Evolutionary conservation across 2,797 vertebrate species (phyloP), one percentile per base, ranked within the genome.

Genomic region (Lutjanus campechanus): DNA sequence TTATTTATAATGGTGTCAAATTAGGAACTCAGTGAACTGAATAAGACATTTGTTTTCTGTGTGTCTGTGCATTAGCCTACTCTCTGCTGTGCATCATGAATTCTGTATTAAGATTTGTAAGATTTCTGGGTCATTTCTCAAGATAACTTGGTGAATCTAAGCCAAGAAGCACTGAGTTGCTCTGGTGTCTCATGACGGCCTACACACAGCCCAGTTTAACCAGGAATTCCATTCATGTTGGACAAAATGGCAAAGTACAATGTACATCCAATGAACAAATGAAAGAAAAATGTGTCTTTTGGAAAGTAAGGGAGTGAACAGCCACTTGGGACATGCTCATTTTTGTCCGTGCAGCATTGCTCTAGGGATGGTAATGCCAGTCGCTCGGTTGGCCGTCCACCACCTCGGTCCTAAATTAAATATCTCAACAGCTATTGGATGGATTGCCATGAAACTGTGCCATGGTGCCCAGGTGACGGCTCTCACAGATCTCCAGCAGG

Each of bases 1-100:
- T 63, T 68, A 82, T 76, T 75, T 71, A 76, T 51, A 79, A 51
- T 41, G 7, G 12, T 73, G 16, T 60, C 9, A 40, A 5, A 73
- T 62, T 20, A 19, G 13, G 49, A 64, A 50, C 40, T 55, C 15
- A 41, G 61, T 50, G 47, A 64, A 41, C 22, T 66, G 49, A 65
- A 47, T 41, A 56, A 53, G 47, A n/a, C 41, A n/a, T 63, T 53
- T 60, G 17, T 70, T 51, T 51, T 76, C 9, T 56, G 63, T 65
- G 0, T 58, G 11, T 40, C 15, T 50, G 51, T 44, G 1, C 62
- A 56, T 29, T 8, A 25, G 2, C n/a, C 43, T 10, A 44, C 43
- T 11, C 43, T 36, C 22, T 46, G 5, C 16, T 40, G 58, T 44
- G 62, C n/a, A 49, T 54, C 16, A 22, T 20, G 12, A 54, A 65